Base-by-base conservation (phyloP, 2,113 vertebrate species). In the Phyllopteryx taeniolatus region DNA sequence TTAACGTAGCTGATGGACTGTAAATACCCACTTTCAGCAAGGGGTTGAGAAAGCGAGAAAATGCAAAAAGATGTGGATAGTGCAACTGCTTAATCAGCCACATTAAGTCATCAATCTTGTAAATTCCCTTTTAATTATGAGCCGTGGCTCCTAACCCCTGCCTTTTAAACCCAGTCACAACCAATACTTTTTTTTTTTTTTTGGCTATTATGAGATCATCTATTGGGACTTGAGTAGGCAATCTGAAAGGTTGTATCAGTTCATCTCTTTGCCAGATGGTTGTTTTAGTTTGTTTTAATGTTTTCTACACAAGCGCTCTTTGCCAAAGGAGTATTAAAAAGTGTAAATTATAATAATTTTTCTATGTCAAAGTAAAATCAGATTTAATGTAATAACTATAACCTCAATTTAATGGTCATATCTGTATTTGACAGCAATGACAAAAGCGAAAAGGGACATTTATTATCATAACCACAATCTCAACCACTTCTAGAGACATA, bases 111-210 rank as follows among this genome's bases (percentile, higher is more conserved):
- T 83, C 84, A 81, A 83, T 86, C 83, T 79, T 47, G 69, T 66
- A 87, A 83, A 84, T 83, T 74, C 77, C 51, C 64, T 70, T 81
- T 85, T 87, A 88, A 87, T 85, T 85, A 87, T 83, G 74, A 87
- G 79, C 73, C 65, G 39, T 65, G 70, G 69, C 62, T 79, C 68
- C 69, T 57, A 64, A 64, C 62, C 13, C 12, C 71, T 60, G 71
- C 67, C 68, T 51, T 62, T 33, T 42, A 69, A 81, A 86, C 79
- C 79, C 82, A 83, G 83, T 87, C 82, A 79, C 61, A 87, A 82
- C 83, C 82, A 81, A 89, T 86, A 81, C 83, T 86, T 85, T 64
- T 79, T 75, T 79, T 76, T 86, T 83, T 84, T 8, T 14, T 14
- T 81, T 71, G 74, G 73, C 82, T 73, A 66, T 84, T 85, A 86